Evolutionary conservation across 2,888 invertebrate species (phyloP), one percentile per base, ranked within the genome.

Genomic region (Xestia ashworthii): DNA sequence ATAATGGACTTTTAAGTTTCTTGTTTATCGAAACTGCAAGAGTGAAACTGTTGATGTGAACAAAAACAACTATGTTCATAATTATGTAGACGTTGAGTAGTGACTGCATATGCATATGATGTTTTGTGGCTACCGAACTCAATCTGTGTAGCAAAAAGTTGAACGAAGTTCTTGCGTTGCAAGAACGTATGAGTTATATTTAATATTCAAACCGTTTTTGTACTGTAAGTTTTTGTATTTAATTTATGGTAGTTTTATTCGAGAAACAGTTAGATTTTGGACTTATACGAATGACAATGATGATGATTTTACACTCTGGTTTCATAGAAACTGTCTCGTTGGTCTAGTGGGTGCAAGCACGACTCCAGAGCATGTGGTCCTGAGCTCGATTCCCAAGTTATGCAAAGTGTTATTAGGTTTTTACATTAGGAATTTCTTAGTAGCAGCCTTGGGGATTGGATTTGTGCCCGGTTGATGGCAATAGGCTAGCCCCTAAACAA

Each of bases 1-100:
- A 79, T 71, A 68, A 71, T 76, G 58, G 69, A 66, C 64, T 16
- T 55, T 32, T 25, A 60, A 71, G 19, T 76, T 53, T 50, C 58
- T 64, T 58, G 46, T 76, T 71, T 62, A 48, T 41, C 72, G 48
- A 58, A 46, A n/a, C 53, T 38, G 48, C 48, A 44, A 53, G 46
- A 46, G 2, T 14, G 46, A 53, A 53, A 53, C 46, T n/a, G 5
- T 74, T 3, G 22, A 44, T 5, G 9, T 58, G 32, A 44, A 55
- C 25, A 25, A 41, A 32, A 48, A 50, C 25, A 22, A 32, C 44
- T 12, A 16, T 32, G 32, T 32, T 32, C 3, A 32, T 6, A 38
- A 67, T 50, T 53, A 65, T 65, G n/a, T 65, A 65, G 44, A 65
- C 16, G 65, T 44, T 44, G n/a, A 44, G 3, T 8, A 55, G 6